Conservation (phyloP, 2,113 vertebrate species). For the Canis aureus region DNA sequence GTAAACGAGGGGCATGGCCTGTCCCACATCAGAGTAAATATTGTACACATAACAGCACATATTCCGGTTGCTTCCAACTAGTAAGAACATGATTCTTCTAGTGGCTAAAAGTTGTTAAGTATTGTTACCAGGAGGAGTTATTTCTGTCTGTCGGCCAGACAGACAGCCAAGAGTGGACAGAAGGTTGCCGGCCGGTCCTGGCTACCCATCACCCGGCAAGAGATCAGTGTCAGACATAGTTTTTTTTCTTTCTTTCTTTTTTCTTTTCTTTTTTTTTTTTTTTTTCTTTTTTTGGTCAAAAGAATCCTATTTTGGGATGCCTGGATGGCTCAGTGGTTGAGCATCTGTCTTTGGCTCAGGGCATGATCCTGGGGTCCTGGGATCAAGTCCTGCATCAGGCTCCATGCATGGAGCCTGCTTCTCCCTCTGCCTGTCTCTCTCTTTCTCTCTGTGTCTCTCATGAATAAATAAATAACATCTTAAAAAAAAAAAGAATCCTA, state of each 20-base stretch:
- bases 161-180: fast-evolving
- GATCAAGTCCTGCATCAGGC: too few relatives aligned
- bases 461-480: not conserved
- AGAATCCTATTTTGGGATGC: not conserved
- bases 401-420: too few relatives aligned
- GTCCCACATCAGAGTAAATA: fast-evolving
- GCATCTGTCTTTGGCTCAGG: too few relatives aligned
- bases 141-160: not conserved
- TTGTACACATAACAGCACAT: fast-evolving
- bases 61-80: not conserved
- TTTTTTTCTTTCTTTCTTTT: not conserved
- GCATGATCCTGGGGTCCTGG: too few relatives aligned
- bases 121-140: not conserved
- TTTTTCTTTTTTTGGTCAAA: not conserved
- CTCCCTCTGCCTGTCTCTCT: not conserved
- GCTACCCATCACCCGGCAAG: not conserved
- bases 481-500: not conserved
- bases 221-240: not conserved
- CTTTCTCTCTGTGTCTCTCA: too few relatives aligned
- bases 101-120: not conserved
- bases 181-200: fast-evolving
- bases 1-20: not conserved
- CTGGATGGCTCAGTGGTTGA: too few relatives aligned
- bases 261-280: not conserved
- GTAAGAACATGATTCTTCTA: not conserved